Conservation (phyloP, 1,140 invertebrate species). For the Diorhabda carinulata region DNA sequence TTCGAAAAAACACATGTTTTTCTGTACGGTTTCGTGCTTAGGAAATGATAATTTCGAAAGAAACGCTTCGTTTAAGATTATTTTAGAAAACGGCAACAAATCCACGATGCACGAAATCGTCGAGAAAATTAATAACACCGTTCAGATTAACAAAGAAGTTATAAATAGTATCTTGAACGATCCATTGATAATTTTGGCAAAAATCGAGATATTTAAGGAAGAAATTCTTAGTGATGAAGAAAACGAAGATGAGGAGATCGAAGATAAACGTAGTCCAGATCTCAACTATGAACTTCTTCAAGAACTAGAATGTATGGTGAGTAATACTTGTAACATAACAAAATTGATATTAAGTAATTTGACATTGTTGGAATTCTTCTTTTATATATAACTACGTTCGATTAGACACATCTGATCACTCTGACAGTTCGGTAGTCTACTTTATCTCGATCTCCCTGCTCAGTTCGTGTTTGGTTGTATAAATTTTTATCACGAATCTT, state of each 20-base stretch:
- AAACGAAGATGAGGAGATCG: not conserved
- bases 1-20: conserved; percentile 19
- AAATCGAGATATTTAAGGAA: conserved; percentile 13
- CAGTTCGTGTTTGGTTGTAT: too few species aligned
- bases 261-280: not conserved
- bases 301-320: conserved; percentile 60
- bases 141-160: not conserved
- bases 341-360: too few species aligned
- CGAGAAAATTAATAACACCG: conserved; percentile 6
- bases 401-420: too few species aligned
- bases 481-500: too few species aligned
- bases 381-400: too few species aligned
- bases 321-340: not conserved
- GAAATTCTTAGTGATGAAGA: not conserved
- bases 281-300: conserved; percentile 17
- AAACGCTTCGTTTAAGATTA: conserved; percentile 15
- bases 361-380: too few species aligned
- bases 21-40: conserved; percentile 17
- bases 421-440: too few species aligned
- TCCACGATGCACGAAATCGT: conserved; percentile 5
- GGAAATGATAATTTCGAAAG: conserved; percentile 11
- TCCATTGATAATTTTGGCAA: conserved; percentile 20
- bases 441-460: too few species aligned
- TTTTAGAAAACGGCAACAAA: conserved; percentile 21
- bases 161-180: conserved; percentile 18